Evolutionary conservation across 2,113 vertebrate genomes (phyloP), one percentile per base, ranked within the genome.

Genomic region (Crotalus helleri): DNA sequence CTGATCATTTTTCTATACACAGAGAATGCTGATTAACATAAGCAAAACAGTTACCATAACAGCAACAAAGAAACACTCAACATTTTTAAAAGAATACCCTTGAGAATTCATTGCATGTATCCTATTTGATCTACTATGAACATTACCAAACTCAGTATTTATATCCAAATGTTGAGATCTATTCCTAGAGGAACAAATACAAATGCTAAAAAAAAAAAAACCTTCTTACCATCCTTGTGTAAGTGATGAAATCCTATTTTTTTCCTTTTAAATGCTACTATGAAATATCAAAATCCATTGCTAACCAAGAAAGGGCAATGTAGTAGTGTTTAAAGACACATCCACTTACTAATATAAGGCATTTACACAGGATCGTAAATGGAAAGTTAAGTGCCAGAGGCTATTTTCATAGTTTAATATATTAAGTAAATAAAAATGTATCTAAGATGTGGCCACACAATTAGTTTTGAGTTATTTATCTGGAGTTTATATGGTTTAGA

Each of bases 391-490:
- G 96, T 96, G 95, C 94, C 95, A 96, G 93, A 94, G 97, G 97
- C 95, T 97, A 97, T 98, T 97, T 98, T 97, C 97, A 97, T 97
- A 98, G 97, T 98, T 97, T 97, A 97, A 97, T 97, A 95, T 96
- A 96, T 97, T 98, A 98, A 98, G 97, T 97, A 97, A 98, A 98
- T 98, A 98, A 98, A 98, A 98, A 97, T 96, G 96, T 98, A 97
- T 97, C 97, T 98, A 97, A 97, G 97, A 97, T 96, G 96, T 97
- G 97, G 98, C 97, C 97, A 98, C 93, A 96, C 97, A 98, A 98
- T 98, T 98, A 98, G 97, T 98, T 98, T 97, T 97, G 98, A 98
- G 97, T 98, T 98, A 98, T 98, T 98, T 98, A 98, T 98, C 98
- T 96, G 96, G 97, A 98, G 97, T 98, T 98, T 98, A 97, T 98